Conservation (phyloP, 2,113 vertebrate genomes). For the Noturus placidus region DNA sequence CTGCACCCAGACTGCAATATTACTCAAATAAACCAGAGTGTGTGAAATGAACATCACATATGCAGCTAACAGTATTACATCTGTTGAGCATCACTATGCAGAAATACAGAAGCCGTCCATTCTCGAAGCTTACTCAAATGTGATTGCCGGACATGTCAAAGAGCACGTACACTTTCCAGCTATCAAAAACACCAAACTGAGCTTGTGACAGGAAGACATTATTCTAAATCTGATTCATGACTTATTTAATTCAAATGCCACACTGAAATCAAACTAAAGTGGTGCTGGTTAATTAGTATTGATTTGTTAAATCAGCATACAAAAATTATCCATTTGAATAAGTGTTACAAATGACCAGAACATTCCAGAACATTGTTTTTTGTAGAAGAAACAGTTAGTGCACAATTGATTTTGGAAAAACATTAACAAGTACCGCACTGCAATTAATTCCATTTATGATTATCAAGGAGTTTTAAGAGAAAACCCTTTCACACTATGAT, state of each 20-base stretch:
- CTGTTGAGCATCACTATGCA: background rate
- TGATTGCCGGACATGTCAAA: background rate
- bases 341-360: background rate
- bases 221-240: background rate
- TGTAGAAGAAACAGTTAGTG: background rate
- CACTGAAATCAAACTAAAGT: background rate
- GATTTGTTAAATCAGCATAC: background rate
- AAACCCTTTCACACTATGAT: background rate
- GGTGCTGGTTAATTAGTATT: background rate
- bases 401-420: background rate
- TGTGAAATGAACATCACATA: background rate
- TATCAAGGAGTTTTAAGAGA: background rate
- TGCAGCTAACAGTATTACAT: background rate
- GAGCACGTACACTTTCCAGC: background rate
- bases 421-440: background rate
- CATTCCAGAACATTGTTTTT: no score
- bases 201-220: background rate
- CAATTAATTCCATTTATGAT: background rate
- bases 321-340: background rate
- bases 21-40: background rate
- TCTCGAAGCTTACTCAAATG: background rate
- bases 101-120: background rate
- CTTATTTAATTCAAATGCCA: background rate
- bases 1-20: background rate
- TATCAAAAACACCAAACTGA: background rate